Evolutionary conservation across 2,113 vertebrate species (phyloP).

Genomic region (Solea solea): DNA sequence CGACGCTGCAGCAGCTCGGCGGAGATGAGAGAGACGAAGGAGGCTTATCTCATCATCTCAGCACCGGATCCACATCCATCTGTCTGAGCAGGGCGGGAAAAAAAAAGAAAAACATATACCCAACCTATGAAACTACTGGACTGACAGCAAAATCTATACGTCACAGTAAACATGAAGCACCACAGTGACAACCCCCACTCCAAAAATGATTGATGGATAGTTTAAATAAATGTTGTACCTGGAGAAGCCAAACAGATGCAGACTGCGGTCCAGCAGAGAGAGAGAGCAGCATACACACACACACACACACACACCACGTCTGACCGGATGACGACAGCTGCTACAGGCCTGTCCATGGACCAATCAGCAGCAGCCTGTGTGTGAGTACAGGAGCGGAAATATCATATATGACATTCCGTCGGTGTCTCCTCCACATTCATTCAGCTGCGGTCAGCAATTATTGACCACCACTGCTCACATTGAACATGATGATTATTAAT

Average conservation of each 20-base stretch:
- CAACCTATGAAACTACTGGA: too few relatives aligned
- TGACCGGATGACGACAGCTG: slow-evolving; percentile 63
- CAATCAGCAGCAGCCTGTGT: slow-evolving; percentile 49
- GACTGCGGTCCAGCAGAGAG: slow-evolving; percentile 31
- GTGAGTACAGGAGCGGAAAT: slow-evolving; percentile 5
- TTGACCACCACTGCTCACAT: too few relatives aligned
- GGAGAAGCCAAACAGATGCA: background rate
- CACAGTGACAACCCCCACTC: too few relatives aligned
- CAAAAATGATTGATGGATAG: background rate
- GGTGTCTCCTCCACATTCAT: background rate
- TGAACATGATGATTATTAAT: too few relatives aligned
- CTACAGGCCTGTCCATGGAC: slow-evolving; percentile 35
- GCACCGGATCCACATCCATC: slow-evolving; percentile 58
- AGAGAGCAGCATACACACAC: slow-evolving; percentile 25
- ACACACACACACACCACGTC: slow-evolving; percentile 32
- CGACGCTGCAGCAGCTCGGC: slow-evolving; percentile 54
- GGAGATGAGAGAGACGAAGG: slow-evolving; percentile 14
- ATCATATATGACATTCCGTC: background rate
- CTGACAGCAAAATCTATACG: background rate
- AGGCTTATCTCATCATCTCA: slow-evolving; percentile 72
- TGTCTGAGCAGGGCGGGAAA: slow-evolving; percentile 45
- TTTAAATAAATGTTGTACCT: background rate
- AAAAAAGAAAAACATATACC: background rate
- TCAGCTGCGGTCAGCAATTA: background rate
- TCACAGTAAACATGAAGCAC: background rate